Percentiles rank a stretch among this genome's conserved stretches.
phyloP scores from a whole-genome alignment of 2,888 invertebrate species.

The Aethes cnicana region DNA sequence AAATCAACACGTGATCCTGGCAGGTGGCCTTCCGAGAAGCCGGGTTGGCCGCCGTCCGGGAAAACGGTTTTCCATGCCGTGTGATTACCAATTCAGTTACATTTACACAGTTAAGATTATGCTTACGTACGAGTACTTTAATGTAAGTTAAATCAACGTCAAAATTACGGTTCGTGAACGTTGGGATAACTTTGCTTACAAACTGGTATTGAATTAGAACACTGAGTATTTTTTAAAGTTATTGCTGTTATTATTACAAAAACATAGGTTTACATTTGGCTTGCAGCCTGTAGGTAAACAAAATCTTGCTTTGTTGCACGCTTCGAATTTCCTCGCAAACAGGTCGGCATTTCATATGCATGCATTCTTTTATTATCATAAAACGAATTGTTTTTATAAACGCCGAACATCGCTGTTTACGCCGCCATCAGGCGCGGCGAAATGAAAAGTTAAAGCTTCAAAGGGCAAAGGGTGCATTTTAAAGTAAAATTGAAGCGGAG shows the following conservation, averaged over 20 bases:
- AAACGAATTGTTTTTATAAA: conserved; percentile 15
- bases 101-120: too few relatives aligned
- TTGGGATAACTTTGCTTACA: too few relatives aligned
- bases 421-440: conserved; percentile 37
- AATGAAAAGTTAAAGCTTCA: conserved; percentile 43
- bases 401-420: conserved; percentile 18
- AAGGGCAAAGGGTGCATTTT: conserved; percentile 53
- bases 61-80: neutral
- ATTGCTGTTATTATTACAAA: too few relatives aligned
- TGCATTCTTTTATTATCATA: conserved; percentile 3
- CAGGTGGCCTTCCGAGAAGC: conserved; percentile 37
- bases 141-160: too few relatives aligned
- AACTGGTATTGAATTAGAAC: too few relatives aligned
- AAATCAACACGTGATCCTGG: conserved; percentile 51
- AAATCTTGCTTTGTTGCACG: too few relatives aligned
- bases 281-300: too few relatives aligned
- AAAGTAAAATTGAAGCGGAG: conserved; percentile 54
- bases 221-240: too few relatives aligned
- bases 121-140: too few relatives aligned
- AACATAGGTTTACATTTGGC: too few relatives aligned
- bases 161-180: too few relatives aligned
- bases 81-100: conserved; percentile 15
- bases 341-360: neutral
- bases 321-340: too few relatives aligned
- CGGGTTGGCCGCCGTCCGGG: neutral